Evolutionary conservation across 2,888 invertebrate species (phyloP).

Genomic region (Cephonodes hylas): DNA sequence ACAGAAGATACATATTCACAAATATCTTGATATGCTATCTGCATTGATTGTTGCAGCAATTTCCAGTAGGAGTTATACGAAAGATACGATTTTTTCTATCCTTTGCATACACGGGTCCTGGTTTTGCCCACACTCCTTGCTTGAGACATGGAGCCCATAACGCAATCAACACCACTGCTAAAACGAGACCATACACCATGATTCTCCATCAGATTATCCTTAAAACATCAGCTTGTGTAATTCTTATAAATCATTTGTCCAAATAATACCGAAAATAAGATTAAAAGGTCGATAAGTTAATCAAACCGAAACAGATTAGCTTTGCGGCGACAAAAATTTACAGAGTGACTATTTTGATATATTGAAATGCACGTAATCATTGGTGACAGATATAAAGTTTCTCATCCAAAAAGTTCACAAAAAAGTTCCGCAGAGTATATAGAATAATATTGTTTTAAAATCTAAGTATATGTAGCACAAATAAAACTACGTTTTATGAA

Average conservation of each 20-base stretch:
- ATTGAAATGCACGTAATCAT: too few species aligned
- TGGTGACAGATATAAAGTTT: not conserved
- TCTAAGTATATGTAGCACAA: too few species aligned
- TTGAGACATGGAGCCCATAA: constrained; percentile 59
- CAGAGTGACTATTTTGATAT: too few species aligned
- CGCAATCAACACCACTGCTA: constrained; percentile 36
- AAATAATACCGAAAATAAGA: not conserved
- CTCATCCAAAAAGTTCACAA: too few species aligned
- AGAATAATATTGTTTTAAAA: too few species aligned
- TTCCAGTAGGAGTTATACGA: constrained; percentile 47
- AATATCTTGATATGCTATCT: not conserved
- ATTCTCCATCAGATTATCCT: not conserved
- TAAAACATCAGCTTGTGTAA: not conserved
- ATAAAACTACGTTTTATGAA: too few species aligned
- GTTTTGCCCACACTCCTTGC: constrained; percentile 40
- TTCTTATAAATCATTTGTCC: not conserved
- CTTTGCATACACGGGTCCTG: constrained; percentile 50
- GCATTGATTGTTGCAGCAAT: constrained; percentile 44
- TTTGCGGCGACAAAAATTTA: too few species aligned
- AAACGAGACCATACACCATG: constrained; percentile 36
- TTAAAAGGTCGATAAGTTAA: not conserved
- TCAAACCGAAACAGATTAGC: not conserved
- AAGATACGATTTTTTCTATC: constrained; percentile 56
- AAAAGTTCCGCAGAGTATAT: too few species aligned
- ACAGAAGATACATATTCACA: not conserved